Conservation (phyloP, 1,140 invertebrate species). For the Ooceraea biroi region DNA sequence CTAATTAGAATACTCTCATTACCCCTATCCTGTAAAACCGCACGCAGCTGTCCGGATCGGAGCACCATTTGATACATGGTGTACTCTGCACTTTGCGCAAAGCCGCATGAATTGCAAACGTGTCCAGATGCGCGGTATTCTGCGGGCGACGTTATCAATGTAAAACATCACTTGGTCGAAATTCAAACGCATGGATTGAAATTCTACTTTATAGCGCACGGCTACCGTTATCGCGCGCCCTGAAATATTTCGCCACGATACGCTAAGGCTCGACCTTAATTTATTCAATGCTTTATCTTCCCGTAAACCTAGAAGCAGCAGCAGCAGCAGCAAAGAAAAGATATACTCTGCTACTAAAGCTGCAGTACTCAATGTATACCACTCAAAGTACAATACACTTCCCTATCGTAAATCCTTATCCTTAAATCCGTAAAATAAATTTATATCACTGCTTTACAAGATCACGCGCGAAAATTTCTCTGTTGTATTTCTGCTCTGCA, state of each 20-base stretch:
- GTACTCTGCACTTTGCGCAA: background rate
- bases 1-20: background rate
- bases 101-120: slow-evolving; percentile 29
- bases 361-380: no score
- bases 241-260: background rate
- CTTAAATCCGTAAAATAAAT: background rate
- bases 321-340: background rate
- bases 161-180: slow-evolving; percentile 14
- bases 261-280: background rate
- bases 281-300: background rate
- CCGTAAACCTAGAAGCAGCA: background rate
- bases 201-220: background rate
- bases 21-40: background rate
- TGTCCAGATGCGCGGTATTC: slow-evolving; percentile 9
- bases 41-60: background rate
- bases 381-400: background rate
- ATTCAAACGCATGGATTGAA: background rate
- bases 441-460: background rate
- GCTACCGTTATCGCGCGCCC: background rate
- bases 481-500: background rate
- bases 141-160: slow-evolving; percentile 1
- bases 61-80: background rate
- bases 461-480: background rate
- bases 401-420: background rate
- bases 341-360: background rate